These are phyloP conservation scores for Eupithecia abbreviata DNA, from an alignment of 2,888 invertebrate species.

Conservation along the genomic window DNA sequence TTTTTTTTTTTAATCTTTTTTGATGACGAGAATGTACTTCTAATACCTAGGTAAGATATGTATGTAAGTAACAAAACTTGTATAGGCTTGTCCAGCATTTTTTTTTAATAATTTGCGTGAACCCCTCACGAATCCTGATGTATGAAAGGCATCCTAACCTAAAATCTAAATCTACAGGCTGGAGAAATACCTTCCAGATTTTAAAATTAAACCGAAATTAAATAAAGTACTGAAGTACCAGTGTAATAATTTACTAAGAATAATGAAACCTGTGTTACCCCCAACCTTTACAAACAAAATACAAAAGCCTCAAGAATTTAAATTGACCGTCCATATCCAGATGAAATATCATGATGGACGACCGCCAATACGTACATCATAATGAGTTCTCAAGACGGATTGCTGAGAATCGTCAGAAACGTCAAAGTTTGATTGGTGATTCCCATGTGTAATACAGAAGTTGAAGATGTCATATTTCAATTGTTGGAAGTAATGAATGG, in stretches of 20 bases:
- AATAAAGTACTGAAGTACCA: not conserved
- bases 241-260: not conserved
- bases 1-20: too few species aligned
- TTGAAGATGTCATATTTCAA: constrained; percentile 53
- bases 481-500: constrained; percentile 50
- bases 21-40: too few species aligned
- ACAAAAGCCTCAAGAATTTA: constrained; percentile 51
- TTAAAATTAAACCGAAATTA: not conserved
- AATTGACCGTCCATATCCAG: constrained; percentile 68
- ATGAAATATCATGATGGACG: constrained; percentile 75
- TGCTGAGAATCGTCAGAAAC: constrained; percentile 69
- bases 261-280: constrained; percentile 17
- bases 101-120: too few species aligned
- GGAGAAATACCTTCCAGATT: not conserved
- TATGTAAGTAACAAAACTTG: too few species aligned
- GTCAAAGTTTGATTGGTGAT: constrained; percentile 81
- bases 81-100: too few species aligned
- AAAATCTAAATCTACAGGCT: too few species aligned
- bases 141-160: too few species aligned
- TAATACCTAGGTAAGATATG: too few species aligned
- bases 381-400: constrained; percentile 65
- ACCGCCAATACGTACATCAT: constrained; percentile 59
- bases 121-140: too few species aligned
- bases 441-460: constrained; percentile 84
- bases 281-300: constrained; percentile 23